Conservation (phyloP, 2,797 vertebrate species). For the Bradypus variegatus region DNA sequence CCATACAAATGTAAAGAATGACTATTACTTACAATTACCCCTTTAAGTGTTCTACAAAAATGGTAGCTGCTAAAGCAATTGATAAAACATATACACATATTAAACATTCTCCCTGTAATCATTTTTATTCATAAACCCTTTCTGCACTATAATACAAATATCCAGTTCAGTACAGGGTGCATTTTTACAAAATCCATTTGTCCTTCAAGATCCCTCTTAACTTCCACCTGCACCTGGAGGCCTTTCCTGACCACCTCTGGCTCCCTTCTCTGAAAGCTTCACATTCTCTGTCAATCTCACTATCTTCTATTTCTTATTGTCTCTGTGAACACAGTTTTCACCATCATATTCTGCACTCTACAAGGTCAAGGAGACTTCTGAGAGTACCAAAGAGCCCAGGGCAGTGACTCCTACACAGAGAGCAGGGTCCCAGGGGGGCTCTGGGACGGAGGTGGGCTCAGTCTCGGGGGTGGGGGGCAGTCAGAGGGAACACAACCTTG, state of each 20-base stretch:
- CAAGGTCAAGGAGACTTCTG: background rate
- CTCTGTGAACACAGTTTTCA: background rate
- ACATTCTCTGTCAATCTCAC: background rate
- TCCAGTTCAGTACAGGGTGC: background rate
- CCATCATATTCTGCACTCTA: background rate
- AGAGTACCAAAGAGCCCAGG: background rate
- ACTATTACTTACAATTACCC: background rate
- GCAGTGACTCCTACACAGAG: background rate
- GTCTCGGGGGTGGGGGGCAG: background rate
- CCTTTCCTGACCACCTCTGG: background rate
- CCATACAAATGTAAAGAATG: background rate
- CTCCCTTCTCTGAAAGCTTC: background rate
- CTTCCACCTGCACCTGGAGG: background rate
- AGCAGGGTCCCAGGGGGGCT: background rate
- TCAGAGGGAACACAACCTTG: background rate
- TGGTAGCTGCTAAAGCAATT: background rate
- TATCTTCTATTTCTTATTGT: background rate
- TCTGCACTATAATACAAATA: background rate
- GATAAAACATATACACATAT: background rate
- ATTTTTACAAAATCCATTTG: background rate
- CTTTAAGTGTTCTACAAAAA: background rate
- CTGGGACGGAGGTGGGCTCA: background rate
- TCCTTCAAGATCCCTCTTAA: background rate
- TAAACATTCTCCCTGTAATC: background rate
- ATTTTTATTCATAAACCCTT: background rate